Percentiles rank a stretch among this genome's conserved stretches.
Evolutionary conservation across 2,888 invertebrate species (phyloP).

Genomic region (Cephus pulcher): DNA sequence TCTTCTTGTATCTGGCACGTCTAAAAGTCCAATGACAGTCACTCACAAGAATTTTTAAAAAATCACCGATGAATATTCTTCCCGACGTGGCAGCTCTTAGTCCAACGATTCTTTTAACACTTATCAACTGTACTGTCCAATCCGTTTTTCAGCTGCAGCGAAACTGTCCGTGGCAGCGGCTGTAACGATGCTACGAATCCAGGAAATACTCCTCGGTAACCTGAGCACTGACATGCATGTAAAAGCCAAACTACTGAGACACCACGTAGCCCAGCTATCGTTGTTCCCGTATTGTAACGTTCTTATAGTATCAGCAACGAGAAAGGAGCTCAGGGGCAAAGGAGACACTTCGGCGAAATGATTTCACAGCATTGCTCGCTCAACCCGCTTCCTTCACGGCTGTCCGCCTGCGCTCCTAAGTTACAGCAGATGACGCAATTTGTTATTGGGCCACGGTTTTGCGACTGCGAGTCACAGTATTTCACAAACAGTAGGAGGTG

Average conservation of each 20-base stretch:
- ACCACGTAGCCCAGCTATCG: neutral
- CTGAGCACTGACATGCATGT: conserved; percentile 10
- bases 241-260: neutral
- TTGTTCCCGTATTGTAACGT: neutral
- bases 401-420: neutral
- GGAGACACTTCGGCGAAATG: neutral
- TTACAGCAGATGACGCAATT: neutral
- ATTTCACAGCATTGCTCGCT: neutral
- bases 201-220: neutral
- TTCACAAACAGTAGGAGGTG: neutral
- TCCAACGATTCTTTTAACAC: neutral
- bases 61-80: neutral
- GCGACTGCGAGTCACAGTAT: neutral
- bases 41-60: neutral
- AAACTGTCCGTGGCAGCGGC: neutral
- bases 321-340: neutral
- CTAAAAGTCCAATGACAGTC: neutral
- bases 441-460: neutral
- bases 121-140: neutral
- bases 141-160: neutral
- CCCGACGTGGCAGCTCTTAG: neutral
- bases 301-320: neutral
- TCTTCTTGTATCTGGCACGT: neutral
- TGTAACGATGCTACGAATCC: neutral
- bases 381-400: conserved; percentile 3